Evolutionary conservation across 92 coral and sea anemone species (phyloP).

Genomic region (Porites cylindrica): DNA sequence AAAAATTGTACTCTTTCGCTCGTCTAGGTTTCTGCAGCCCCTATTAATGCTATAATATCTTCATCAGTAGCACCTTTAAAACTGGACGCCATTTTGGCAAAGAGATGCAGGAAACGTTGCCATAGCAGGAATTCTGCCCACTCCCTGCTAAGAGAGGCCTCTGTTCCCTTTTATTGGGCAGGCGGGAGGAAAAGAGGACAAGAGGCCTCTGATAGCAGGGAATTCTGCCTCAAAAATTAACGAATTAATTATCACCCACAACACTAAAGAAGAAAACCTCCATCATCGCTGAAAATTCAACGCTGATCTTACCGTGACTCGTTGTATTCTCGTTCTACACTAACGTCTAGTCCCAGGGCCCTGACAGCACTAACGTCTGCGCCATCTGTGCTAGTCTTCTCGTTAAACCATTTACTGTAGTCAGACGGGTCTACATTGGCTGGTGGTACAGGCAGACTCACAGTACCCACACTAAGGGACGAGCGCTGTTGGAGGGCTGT

Average conservation of each 20-base stretch:
- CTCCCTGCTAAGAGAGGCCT: no score
- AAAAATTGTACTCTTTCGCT: no score
- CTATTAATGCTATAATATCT: no score
- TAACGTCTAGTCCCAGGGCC: conserved; percentile 84
- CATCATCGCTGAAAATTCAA: no score
- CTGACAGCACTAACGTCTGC: conserved; percentile 52
- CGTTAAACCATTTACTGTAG: conserved; percentile 90
- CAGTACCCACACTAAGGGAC: conserved; percentile 75
- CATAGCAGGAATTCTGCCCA: no score
- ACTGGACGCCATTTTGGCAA: no score
- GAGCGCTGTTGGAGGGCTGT: conserved; percentile 81
- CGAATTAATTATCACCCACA: neutral
- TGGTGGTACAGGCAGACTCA: conserved; percentile 91
- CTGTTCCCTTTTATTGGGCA: no score
- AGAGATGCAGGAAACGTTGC: no score
- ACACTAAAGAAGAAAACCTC: no score
- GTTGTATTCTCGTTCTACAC: conserved; percentile 83
- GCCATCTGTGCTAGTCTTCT: conserved; percentile 78
- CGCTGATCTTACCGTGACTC: conserved; percentile 68
- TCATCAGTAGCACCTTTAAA: no score
- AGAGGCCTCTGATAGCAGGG: neutral
- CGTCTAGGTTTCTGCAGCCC: no score
- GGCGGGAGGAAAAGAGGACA: neutral
- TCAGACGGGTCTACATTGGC: conserved; percentile 93
- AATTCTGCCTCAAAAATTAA: neutral